A percentile compares a stretch with the other conserved stretches of the same genome.
Evolutionary conservation across 2,113 vertebrate genomes (phyloP).

Genomic region (Chinchilla lanigera): DNA sequence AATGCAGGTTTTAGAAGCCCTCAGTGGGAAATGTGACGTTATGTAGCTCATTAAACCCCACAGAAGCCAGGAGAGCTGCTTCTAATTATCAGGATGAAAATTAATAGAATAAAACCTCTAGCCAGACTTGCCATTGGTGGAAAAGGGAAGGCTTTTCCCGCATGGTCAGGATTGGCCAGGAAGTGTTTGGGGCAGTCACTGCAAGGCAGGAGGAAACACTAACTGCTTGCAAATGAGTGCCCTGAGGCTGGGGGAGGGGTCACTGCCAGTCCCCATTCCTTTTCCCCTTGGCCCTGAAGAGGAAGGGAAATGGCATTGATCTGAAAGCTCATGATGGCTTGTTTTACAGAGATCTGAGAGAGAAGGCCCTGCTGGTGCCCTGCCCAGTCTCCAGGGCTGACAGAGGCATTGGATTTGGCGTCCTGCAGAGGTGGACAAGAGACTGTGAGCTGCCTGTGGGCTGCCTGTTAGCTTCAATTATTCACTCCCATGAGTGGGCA

Average conservation of each 20-base stretch:
- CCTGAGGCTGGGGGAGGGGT: too few relatives aligned
- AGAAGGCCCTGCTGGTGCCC: neutral
- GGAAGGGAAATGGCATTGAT: neutral
- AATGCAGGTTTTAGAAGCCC: constrained; percentile 81
- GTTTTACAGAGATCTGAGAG: neutral
- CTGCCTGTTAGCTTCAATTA: too few relatives aligned
- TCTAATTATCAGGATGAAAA: constrained; percentile 90
- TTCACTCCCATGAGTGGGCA: too few relatives aligned
- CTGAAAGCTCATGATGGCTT: neutral
- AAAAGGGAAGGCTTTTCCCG: constrained; percentile 84
- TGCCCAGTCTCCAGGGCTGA: neutral
- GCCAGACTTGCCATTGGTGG: constrained; percentile 83
- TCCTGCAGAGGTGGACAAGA: neutral
- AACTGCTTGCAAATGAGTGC: neutral
- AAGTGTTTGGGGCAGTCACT: neutral
- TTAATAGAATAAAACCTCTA: constrained; percentile 86
- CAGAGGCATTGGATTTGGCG: neutral
- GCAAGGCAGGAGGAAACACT: neutral
- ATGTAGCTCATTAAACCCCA: constrained; percentile 88
- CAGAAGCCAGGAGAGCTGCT: constrained; percentile 88
- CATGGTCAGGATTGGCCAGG: constrained; percentile 75
- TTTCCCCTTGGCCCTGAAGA: neutral
- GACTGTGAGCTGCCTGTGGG: neutral
- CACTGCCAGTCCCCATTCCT: neutral
- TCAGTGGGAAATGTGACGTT: constrained; percentile 84